Percentiles rank a stretch among this genome's conserved stretches.
These are phyloP conservation scores for Eurypyga helias DNA, from an alignment of 2,113 vertebrate genomes.

Conservation along the genomic window DNA sequence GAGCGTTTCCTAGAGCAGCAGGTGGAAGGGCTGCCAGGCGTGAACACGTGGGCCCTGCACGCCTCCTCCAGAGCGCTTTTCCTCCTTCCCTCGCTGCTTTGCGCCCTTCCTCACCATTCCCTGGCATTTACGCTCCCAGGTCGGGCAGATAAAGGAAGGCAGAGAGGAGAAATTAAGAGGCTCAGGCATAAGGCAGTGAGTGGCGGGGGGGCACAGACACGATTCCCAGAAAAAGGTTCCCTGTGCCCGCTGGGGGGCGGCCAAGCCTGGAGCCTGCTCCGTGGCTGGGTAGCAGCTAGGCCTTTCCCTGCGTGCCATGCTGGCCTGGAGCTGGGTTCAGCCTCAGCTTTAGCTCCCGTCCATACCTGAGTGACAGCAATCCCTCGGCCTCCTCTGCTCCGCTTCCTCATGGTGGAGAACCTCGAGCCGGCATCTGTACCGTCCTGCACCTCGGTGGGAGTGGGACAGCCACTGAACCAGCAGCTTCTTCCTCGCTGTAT, in stretches of 20 bases:
- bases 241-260: no score
- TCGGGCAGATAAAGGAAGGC: fast-evolving
- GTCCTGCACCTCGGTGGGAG: fast-evolving
- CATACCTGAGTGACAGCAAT: background rate
- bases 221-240: no score
- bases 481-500: background rate
- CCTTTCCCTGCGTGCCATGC: background rate
- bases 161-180: background rate
- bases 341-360: background rate
- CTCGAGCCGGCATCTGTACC: background rate
- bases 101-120: background rate
- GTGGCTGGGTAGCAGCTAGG: background rate
- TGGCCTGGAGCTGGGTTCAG: background rate
- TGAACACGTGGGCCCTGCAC: background rate
- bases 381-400: background rate
- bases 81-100: background rate
- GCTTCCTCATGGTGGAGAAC: background rate
- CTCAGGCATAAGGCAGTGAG: background rate
- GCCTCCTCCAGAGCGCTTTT: background rate
- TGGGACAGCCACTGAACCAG: fast-evolving
- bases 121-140: background rate
- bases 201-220: background rate
- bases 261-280: background rate
- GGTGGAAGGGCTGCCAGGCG: background rate
- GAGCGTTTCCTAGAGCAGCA: background rate